A percentile compares a stretch with the other conserved stretches of the same genome.
Conservation (phyloP, 2,113 vertebrate species). For the Prunella himalayana region DNA sequence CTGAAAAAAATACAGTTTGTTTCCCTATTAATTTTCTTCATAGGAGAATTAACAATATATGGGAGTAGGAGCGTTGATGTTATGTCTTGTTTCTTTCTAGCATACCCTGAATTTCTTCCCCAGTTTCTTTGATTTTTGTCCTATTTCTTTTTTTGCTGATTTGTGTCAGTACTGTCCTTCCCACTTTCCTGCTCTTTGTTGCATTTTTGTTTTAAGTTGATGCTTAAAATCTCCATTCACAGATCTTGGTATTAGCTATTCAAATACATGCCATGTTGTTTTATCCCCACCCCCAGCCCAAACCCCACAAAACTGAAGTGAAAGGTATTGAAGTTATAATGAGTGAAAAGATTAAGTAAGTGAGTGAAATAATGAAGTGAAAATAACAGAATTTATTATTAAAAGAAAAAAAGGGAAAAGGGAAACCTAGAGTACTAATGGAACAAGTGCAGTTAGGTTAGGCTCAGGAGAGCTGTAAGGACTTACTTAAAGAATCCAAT, state of each 20-base stretch:
- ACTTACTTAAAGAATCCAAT: not conserved
- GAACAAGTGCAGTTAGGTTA: not conserved
- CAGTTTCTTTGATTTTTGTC: not conserved
- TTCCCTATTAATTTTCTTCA: not conserved
- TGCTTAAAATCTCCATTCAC: not conserved
- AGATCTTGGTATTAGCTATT: not conserved
- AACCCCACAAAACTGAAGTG: not conserved
- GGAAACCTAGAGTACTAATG: not conserved
- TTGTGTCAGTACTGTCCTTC: not conserved
- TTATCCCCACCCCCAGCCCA: no score
- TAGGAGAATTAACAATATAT: not conserved
- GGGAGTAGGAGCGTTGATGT: not conserved
- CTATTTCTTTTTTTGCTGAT: not conserved
- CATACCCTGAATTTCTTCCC: not conserved
- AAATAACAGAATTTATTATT: not conserved
- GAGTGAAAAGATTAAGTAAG: not conserved
- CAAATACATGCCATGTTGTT: not conserved
- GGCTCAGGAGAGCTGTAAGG: not conserved
- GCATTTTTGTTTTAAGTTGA: not conserved
- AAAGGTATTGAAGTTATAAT: not conserved
- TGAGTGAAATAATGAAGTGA: not conserved
- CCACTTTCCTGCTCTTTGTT: not conserved
- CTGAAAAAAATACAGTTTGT: not conserved
- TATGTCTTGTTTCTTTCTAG: not conserved
- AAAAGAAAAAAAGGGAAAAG: not conserved